Evolutionary conservation across 2,113 vertebrate genomes (phyloP), one percentile per base, ranked within the genome.

Genomic region (Sinocyclocheilus grahami): DNA sequence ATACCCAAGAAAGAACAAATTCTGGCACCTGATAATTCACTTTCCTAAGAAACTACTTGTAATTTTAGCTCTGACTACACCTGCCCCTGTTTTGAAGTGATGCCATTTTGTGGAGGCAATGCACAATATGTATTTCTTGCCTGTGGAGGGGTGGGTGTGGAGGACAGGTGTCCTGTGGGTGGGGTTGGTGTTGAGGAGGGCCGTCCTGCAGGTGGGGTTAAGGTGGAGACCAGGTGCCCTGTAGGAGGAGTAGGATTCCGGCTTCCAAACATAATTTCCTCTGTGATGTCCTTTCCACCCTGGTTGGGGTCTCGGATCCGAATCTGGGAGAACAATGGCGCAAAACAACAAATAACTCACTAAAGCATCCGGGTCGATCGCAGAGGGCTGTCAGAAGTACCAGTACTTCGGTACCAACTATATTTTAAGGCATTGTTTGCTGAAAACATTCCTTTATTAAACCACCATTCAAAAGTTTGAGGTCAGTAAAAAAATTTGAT

Each of bases 191-290:
- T 99, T n/a, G 97, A 96, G 53, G 94, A 95, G 63, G 97, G 95
- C 74, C 95, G 95, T 27, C 95, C 93, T 0, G 96, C 95, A 83
- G 97, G 97, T 16, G 97, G 97, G 13, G 97, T 98, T 0, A 96
- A 62, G 51, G 96, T 99, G 55, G 97, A 96, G 58, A 93, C 95
- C 46, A 97, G 96, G 78, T 96, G 95, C 27, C 95, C 93, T 0
- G 96, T 95, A 84, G 98, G 98, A 74, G 98, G 98, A 0, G 98
- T 99, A 74, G 97, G 96, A 92, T 98, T 98, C 90, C 98, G 95
- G 94, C 98, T 99, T 89, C 98, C 95, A n/a, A 97, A 97, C 98
- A 99, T 97, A 88, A 99, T 99, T 92, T 99, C 98, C 88, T 99
- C 98, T 0, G 98, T 99, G 93, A 99, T 98, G 87, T 99, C 98